Evolutionary conservation across 2,113 vertebrate species (phyloP).

Genomic region (Chionodraco myersi): DNA sequence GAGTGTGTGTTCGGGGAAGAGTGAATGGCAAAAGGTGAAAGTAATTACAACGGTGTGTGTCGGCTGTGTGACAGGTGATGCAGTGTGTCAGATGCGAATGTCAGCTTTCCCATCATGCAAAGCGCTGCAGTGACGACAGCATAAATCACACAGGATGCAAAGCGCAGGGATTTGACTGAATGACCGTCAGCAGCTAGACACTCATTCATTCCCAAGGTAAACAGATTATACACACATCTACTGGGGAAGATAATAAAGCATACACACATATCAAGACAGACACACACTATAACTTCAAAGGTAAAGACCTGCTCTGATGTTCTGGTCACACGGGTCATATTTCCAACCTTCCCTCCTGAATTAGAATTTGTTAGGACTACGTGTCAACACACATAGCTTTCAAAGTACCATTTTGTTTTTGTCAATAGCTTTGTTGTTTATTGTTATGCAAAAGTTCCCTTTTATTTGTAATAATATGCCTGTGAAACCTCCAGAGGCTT

Average conservation of each 20-base stretch:
- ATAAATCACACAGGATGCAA: constrained; percentile 45
- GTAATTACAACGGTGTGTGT: constrained; percentile 4
- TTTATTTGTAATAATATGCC: not conserved
- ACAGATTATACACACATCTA: not conserved
- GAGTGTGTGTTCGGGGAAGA: constrained; percentile 7
- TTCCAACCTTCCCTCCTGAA: not conserved
- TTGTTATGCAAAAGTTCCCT: not conserved
- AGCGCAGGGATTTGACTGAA: not conserved
- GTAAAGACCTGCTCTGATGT: not conserved
- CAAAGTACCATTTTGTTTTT: not conserved
- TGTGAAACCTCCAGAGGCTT: not conserved
- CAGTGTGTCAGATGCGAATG: constrained; percentile 38
- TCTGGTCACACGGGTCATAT: not conserved
- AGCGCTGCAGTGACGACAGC: constrained; percentile 46
- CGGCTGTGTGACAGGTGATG: constrained; percentile 39
- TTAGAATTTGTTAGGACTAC: not conserved
- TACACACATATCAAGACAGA: not conserved
- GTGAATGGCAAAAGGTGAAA: constrained; percentile 1
- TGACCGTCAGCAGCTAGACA: not conserved
- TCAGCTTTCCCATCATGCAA: constrained; percentile 62
- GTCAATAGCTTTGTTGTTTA: not conserved
- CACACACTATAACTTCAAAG: not conserved
- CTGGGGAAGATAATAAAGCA: not conserved
- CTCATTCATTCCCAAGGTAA: not conserved
- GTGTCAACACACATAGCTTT: not conserved